These are phyloP conservation scores for Eulacestoma nigropectus DNA, from an alignment of 2,113 vertebrate species.

Conservation along the genomic window DNA sequence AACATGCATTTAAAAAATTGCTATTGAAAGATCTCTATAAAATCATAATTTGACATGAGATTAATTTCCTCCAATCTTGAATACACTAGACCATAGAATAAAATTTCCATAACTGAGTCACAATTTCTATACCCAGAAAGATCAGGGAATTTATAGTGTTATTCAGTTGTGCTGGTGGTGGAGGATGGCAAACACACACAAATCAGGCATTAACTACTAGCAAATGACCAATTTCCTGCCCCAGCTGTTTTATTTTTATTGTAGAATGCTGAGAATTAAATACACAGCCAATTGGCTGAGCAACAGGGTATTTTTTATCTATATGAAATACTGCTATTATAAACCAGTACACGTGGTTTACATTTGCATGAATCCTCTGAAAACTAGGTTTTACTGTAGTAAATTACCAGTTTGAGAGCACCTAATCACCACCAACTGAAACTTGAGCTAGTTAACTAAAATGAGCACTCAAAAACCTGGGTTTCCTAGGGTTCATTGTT, in stretches of 20 bases:
- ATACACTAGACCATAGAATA: not conserved
- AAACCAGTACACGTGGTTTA: constrained; percentile 53
- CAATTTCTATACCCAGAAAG: not conserved
- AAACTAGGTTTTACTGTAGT: constrained; percentile 60
- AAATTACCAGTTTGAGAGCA: constrained; percentile 66
- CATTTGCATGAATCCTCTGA: constrained; percentile 58
- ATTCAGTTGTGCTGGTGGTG: constrained; percentile 33
- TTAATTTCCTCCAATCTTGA: not conserved
- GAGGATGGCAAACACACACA: constrained; percentile 40
- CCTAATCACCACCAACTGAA: constrained; percentile 67
- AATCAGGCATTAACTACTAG: constrained; percentile 53
- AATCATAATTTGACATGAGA: not conserved
- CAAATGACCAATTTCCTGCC: constrained; percentile 68
- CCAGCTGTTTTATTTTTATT: constrained; percentile 64
- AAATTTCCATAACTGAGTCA: not conserved
- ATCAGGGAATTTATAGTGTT: constrained; percentile 4
- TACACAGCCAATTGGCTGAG: constrained; percentile 43
- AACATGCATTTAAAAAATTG: not conserved
- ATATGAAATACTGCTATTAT: constrained; percentile 65
- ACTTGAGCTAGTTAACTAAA: constrained; percentile 63
- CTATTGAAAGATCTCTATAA: not conserved
- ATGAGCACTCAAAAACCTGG: constrained; percentile 36
- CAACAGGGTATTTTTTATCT: constrained; percentile 58
- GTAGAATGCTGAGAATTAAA: constrained; percentile 52
- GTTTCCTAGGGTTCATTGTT: constrained; percentile 46